phyloP scores from a whole-genome alignment of 2,888 invertebrate species.

The Julus scanicus region DNA sequence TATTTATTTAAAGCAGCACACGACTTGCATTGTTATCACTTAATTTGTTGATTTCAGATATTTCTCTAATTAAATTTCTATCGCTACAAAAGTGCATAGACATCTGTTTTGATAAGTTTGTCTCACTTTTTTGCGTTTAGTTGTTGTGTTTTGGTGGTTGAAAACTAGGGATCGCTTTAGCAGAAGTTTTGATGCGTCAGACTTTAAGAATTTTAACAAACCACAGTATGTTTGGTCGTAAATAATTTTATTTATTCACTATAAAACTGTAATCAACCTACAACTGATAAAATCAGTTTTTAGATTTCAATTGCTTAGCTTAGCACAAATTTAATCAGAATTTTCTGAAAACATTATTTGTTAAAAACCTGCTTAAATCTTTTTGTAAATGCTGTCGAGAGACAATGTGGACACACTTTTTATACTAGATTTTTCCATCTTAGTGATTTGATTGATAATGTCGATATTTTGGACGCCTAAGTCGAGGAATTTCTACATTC shows the following conservation, averaged over 20 bases:
- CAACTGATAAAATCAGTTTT: too few relatives aligned
- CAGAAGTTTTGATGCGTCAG: too few relatives aligned
- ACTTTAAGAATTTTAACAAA: too few relatives aligned
- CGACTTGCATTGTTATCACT: background rate
- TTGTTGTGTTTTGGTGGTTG: too few relatives aligned
- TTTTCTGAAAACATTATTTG: too few relatives aligned
- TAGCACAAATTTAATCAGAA: too few relatives aligned
- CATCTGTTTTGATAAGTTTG: background rate
- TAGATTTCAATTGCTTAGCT: too few relatives aligned
- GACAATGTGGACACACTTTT: background rate
- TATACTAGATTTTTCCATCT: slow-evolving; percentile 40
- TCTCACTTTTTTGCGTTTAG: too few relatives aligned
- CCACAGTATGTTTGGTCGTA: too few relatives aligned
- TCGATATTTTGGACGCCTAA: background rate
- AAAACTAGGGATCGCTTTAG: too few relatives aligned
- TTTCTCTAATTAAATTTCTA: background rate
- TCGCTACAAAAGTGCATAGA: background rate
- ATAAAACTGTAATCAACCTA: too few relatives aligned
- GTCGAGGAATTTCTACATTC: background rate
- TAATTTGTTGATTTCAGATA: background rate
- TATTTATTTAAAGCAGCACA: slow-evolving; percentile 3
- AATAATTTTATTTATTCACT: too few relatives aligned
- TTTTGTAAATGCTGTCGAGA: background rate
- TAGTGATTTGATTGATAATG: slow-evolving; percentile 6
- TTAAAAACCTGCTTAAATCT: background rate